These are phyloP conservation scores for Philopedon plagiatum DNA, from an alignment of 2,888 invertebrate species.

Conservation along the genomic window DNA sequence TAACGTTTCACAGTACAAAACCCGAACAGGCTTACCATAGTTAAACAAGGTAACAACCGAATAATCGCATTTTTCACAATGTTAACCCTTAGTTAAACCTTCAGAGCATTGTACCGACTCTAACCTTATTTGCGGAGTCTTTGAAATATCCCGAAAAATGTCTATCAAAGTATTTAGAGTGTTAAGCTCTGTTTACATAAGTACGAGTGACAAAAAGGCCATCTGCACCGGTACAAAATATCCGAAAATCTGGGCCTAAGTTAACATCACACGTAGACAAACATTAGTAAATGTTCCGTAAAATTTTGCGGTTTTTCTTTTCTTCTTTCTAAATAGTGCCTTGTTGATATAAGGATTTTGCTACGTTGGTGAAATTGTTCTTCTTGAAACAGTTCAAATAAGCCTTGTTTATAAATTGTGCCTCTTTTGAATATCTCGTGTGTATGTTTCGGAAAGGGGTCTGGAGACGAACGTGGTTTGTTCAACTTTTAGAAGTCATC, in stretches of 20 bases:
- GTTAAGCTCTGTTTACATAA: conserved; percentile 46
- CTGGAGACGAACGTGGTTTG: too few species aligned
- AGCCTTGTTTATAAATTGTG: not conserved
- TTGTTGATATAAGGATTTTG: conserved; percentile 16
- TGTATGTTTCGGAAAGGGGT: not conserved
- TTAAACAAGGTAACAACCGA: conserved; percentile 46
- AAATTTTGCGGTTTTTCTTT: conserved; percentile 41
- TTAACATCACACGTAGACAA: conserved; percentile 45
- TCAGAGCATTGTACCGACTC: conserved; percentile 40
- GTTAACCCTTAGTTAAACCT: conserved; percentile 41
- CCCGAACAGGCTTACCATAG: conserved; percentile 30
- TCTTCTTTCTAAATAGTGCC: conserved; percentile 7
- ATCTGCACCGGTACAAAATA: conserved; percentile 33
- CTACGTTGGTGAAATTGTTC: not conserved
- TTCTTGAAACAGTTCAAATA: not conserved
- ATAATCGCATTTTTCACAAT: conserved; percentile 48
- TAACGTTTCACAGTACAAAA: conserved; percentile 8
- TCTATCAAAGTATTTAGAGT: conserved; percentile 44
- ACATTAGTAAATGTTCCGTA: conserved; percentile 33
- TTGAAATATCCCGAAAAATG: conserved; percentile 47
- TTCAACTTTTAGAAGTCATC: too few species aligned
- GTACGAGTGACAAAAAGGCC: conserved; percentile 39
- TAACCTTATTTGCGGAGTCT: conserved; percentile 39
- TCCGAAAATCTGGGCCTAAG: conserved; percentile 36
- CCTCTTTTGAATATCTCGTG: not conserved